A percentile compares a stretch with the other conserved stretches of the same genome.
phyloP scores from a whole-genome alignment of 2,113 vertebrate genomes.

The Austrofundulus limnaeus region DNA sequence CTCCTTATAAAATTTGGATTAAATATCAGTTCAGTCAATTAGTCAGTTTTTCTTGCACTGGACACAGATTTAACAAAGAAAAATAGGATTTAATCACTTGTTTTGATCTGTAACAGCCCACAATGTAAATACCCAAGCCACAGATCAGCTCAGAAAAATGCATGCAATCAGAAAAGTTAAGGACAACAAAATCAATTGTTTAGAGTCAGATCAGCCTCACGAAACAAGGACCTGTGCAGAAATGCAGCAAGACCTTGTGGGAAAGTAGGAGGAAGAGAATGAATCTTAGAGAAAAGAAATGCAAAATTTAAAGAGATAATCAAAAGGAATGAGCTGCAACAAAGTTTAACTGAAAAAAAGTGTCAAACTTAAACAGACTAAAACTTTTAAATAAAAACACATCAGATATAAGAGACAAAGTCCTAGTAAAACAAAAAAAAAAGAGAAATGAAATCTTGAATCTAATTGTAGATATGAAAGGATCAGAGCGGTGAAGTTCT shows the following conservation, averaged over 20 bases:
- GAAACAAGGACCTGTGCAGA: conserved; percentile 21
- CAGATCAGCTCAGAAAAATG: neutral
- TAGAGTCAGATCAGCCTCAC: conserved; percentile 34
- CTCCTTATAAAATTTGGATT: too few species aligned
- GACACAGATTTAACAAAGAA: neutral
- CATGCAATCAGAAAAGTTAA: conserved; percentile 19
- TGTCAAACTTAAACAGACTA: conserved; percentile 26
- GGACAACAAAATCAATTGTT: neutral
- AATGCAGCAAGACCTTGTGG: conserved; percentile 19
- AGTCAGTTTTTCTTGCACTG: neutral
- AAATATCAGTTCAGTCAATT: neutral
- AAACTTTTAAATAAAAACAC: neutral
- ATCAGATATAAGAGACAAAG: too few species aligned
- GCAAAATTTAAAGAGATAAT: neutral
- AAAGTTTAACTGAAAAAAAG: conserved; percentile 12
- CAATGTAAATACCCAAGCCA: conserved; percentile 2
- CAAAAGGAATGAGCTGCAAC: conserved; percentile 27
- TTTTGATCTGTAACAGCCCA: conserved; percentile 6
- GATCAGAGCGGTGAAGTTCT: conserved; percentile 37
- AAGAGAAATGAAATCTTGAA: conserved; percentile 7
- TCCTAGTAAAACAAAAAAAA: too few species aligned
- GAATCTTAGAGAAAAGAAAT: conserved; percentile 15
- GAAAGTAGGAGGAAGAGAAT: conserved; percentile 1
- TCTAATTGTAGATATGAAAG: conserved; percentile 21
- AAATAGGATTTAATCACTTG: conserved; percentile 3